Percentiles rank a stretch among this genome's conserved stretches.
These are phyloP conservation scores for Falco peregrinus DNA, from an alignment of 2,797 vertebrate genomes.

Conservation along the genomic window DNA sequence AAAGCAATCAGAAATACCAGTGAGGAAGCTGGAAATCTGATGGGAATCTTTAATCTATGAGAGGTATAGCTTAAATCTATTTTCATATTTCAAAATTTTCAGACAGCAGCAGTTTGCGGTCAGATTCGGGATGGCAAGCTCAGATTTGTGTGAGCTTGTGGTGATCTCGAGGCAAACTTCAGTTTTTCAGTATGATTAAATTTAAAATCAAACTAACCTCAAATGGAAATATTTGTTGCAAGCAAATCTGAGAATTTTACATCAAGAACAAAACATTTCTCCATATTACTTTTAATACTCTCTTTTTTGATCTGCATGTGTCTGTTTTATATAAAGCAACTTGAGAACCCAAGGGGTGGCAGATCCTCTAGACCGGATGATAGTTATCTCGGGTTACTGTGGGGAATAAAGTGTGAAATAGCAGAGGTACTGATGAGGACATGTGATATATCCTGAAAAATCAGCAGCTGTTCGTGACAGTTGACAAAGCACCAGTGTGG, in stretches of 20 bases:
- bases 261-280: background rate
- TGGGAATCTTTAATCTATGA: background rate
- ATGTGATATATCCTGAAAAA: conserved; percentile 33
- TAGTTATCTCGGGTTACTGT: background rate
- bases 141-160: background rate
- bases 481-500: background rate
- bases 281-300: background rate
- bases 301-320: background rate
- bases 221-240: background rate
- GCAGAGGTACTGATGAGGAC: background rate
- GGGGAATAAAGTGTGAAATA: conserved; percentile 54
- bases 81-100: background rate
- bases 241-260: background rate
- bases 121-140: background rate
- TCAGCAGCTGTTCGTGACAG: conserved; percentile 30
- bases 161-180: background rate
- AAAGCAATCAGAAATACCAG: background rate
- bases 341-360: background rate
- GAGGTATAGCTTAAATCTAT: background rate
- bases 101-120: background rate
- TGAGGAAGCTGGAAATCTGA: background rate
- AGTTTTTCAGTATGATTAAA: background rate
- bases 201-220: background rate
- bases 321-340: background rate
- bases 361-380: conserved; percentile 21